Conservation (phyloP, 2,888 invertebrate species). For the Acanthosepion esculentum region DNA sequence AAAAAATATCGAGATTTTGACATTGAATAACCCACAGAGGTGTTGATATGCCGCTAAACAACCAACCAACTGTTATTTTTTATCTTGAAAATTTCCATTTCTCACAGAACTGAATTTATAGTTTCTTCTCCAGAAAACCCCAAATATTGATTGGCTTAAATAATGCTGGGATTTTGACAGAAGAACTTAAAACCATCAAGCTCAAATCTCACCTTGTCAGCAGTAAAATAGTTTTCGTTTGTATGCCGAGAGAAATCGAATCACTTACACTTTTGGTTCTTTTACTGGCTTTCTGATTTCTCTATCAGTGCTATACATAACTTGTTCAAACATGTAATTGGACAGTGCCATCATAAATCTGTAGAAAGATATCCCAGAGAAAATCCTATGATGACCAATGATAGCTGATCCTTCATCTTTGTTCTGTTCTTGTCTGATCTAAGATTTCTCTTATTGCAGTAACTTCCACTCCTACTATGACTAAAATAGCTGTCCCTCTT, state of each 20-base stretch:
- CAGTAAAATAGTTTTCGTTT: constrained; percentile 33
- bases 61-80: background rate
- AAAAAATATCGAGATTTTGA: too few relatives aligned
- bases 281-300: constrained; percentile 33
- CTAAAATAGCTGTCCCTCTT: background rate
- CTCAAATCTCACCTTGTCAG: constrained; percentile 33
- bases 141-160: background rate
- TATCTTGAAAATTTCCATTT: background rate
- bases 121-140: background rate
- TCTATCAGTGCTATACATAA: constrained; percentile 6
- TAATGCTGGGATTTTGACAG: background rate
- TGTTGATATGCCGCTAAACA: too few relatives aligned
- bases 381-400: background rate
- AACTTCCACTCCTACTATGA: background rate
- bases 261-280: background rate
- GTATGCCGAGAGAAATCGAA: background rate
- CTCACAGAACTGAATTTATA: background rate
- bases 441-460: background rate
- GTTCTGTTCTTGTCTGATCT: constrained; percentile 14
- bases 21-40: too few relatives aligned
- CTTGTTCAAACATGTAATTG: constrained; percentile 33
- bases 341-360: background rate
- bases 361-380: background rate
- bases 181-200: background rate
- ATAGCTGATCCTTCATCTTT: constrained; percentile 3